Base-by-base conservation (phyloP, 2,797 vertebrate genomes). In the Gobionotothen gibberifrons region DNA sequence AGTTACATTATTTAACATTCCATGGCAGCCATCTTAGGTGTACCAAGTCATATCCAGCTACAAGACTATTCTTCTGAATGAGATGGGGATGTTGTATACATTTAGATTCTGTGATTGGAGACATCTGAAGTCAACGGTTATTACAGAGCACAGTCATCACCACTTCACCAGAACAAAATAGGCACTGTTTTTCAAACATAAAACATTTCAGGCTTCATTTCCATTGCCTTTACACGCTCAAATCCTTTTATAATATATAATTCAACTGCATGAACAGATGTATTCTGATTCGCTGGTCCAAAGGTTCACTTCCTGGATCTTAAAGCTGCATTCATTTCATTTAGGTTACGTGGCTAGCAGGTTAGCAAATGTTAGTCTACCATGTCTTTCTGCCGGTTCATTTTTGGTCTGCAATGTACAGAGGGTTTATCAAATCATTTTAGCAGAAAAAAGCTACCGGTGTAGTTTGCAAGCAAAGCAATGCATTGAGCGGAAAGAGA, bases 151-250 rank as follows among this genome's bases (percentile, higher is more conserved):
- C 67, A 48, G 63, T 46, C 55, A 72, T 78, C 19, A 61, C 72
- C 55, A 71, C 69, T 22, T 74, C 62, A 77, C 44, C 57, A 76
- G 64, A 69, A 40, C 63, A 57, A 86, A 74, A 78, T 72, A 91
- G 89, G 91, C 91, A 91, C 87, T 88, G 82, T 72, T 85, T 76
- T 72, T 72, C 17, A 15, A 79, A 82, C 67, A 81, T 48, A 74
- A 76, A 83, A 76, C 69, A 73, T 49, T 22, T 72, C 66, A 72
- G 57, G 39, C 49, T 82, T 82, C 22, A 56, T 63, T 69, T 84
- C 26, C 48, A 59, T 54, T 36, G 54, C 46, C 32, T 71, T 52
- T 46, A 59, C 56, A 58, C 65, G 70, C 82, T 90, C 72, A 69
- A 43, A 83, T 66, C 54, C 55, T 22, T 46, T 29, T 0, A 7